phyloP scores from a whole-genome alignment of 1,140 invertebrate species.

The Pissodes strobi region DNA sequence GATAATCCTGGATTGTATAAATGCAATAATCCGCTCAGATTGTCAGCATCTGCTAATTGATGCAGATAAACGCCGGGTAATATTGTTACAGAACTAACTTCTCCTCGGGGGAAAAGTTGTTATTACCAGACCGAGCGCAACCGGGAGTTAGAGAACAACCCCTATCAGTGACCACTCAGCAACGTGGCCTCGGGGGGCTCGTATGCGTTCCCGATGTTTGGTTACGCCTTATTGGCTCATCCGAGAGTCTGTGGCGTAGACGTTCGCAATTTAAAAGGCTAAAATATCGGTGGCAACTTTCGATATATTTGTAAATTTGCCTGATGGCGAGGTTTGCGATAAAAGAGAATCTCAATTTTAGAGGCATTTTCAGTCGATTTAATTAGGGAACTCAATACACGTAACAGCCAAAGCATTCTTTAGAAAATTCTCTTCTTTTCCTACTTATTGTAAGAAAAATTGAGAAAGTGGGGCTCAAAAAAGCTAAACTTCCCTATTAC shows the following conservation, averaged over 20 bases:
- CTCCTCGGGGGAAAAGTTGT: constrained; percentile 22
- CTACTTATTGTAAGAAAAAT: too few species aligned
- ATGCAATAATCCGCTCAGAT: background rate
- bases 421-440: too few species aligned
- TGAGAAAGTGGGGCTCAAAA: too few species aligned
- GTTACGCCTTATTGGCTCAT: constrained; percentile 38
- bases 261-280: background rate
- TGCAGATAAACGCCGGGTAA: constrained; percentile 26
- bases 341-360: too few species aligned
- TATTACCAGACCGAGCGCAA: constrained; percentile 26
- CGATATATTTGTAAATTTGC: too few species aligned
- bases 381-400: too few species aligned
- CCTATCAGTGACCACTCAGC: constrained; percentile 40
- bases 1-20: background rate
- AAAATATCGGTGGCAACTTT: too few species aligned
- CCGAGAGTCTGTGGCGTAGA: background rate
- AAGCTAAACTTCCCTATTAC: too few species aligned
- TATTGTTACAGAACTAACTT: constrained; percentile 18
- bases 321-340: too few species aligned
- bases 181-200: constrained; percentile 33
- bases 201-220: constrained; percentile 35
- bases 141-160: constrained; percentile 25
- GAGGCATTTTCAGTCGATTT: too few species aligned
- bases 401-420: too few species aligned
- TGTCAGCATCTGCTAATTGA: constrained; percentile 26